Evolutionary conservation across 2,888 invertebrate genomes (phyloP).

Genomic region (Pristionchus japonicus): DNA sequence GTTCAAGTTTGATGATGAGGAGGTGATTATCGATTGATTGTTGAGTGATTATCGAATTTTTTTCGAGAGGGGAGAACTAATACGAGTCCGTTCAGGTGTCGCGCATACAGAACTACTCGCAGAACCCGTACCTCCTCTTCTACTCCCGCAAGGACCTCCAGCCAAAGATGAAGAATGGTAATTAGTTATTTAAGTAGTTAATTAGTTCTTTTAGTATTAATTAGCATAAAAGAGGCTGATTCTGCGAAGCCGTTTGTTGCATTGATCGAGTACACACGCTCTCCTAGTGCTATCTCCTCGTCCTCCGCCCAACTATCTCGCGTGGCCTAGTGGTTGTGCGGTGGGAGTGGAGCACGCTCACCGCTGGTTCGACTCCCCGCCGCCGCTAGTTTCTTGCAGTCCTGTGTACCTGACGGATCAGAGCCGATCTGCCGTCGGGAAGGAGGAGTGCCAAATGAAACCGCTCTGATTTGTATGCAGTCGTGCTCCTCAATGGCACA

Average conservation of each 20-base stretch:
- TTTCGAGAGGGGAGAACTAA: background rate
- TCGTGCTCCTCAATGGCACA: background rate
- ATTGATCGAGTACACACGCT: background rate
- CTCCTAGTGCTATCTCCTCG: background rate
- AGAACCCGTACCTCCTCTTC: constrained; percentile 41
- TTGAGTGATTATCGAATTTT: background rate
- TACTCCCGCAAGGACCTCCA: constrained; percentile 37
- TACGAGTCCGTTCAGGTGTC: background rate
- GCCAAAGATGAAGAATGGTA: constrained; percentile 1
- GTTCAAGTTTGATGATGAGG: constrained; percentile 62
- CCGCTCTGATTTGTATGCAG: constrained; percentile 41
- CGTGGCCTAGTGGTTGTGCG: constrained; percentile 41
- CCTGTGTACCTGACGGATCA: constrained; percentile 45
- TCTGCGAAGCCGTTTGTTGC: background rate
- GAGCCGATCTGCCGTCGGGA: constrained; percentile 32
- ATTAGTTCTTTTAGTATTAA: no score
- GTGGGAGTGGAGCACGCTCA: background rate
- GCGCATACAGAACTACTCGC: background rate
- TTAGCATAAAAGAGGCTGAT: no score
- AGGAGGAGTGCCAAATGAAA: constrained; percentile 41
- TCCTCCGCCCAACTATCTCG: background rate
- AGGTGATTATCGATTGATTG: constrained; percentile 44
- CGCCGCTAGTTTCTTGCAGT: constrained; percentile 3
- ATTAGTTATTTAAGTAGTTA: background rate
- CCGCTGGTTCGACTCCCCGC: constrained; percentile 33